These are phyloP conservation scores for Zenarchopterus dispar DNA, from an alignment of 2,797 vertebrate species.

Conservation along the genomic window DNA sequence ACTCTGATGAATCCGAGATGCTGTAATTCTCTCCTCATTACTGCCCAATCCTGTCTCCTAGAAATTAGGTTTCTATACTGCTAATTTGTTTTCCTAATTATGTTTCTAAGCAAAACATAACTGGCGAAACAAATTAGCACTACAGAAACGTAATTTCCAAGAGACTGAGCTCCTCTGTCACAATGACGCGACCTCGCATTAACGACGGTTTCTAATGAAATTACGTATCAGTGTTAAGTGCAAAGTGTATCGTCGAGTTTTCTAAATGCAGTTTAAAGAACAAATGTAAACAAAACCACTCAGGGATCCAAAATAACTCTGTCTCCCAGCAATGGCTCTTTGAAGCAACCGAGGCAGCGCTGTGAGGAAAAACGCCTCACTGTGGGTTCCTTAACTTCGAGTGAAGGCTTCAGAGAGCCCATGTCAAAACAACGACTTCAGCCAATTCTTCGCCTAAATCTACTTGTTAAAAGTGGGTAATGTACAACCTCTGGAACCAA, in stretches of 20 bases:
- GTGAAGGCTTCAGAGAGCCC: not conserved
- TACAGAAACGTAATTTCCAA: constrained; percentile 20
- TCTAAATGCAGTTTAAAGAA: not conserved
- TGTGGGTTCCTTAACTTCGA: not conserved
- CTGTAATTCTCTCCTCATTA: constrained; percentile 31
- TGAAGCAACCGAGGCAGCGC: not conserved
- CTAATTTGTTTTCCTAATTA: constrained; percentile 53
- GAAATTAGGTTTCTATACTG: constrained; percentile 30
- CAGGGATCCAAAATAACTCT: not conserved
- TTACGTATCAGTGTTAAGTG: not conserved
- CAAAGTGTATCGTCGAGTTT: not conserved
- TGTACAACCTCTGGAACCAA: not conserved
- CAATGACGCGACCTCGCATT: constrained; percentile 2
- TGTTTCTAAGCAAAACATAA: constrained; percentile 30
- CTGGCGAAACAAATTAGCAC: constrained; percentile 41
- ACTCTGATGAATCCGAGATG: constrained; percentile 33
- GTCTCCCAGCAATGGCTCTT: not conserved
- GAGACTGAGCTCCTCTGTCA: constrained; percentile 5
- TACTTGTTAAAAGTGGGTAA: not conserved
- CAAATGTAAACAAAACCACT: not conserved
- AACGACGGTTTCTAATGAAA: constrained; percentile 7
- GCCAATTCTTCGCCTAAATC: not conserved
- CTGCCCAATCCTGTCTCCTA: constrained; percentile 21
- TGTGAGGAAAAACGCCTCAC: not conserved
- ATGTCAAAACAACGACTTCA: not conserved